Evolutionary conservation across 2,797 vertebrate genomes (phyloP).

Genomic region (Valencia hispanica): DNA sequence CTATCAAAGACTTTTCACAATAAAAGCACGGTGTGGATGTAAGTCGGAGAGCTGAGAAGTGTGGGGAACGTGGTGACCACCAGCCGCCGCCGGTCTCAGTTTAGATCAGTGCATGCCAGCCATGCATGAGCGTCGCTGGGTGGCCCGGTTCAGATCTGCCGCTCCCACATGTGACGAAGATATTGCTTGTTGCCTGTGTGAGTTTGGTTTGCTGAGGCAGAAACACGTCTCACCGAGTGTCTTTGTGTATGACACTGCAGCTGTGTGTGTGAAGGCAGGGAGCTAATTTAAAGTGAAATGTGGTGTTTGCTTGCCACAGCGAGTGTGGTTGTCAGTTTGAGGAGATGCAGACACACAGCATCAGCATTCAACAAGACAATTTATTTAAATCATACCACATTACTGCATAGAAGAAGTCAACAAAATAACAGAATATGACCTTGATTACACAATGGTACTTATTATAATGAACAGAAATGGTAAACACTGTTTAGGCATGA

Average conservation of each 20-base stretch:
- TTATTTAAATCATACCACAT: background rate
- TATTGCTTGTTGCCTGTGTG: background rate
- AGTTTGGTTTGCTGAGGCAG: constrained; percentile 2
- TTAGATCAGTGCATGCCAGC: constrained; percentile 7
- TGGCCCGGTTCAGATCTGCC: background rate
- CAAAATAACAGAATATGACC: background rate
- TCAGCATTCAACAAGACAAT: background rate
- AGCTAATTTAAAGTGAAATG: constrained; percentile 9
- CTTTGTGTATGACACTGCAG: background rate
- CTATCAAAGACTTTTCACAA: background rate
- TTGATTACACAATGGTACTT: background rate
- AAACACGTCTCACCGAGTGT: background rate
- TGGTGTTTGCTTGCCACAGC: background rate
- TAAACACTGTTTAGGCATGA: too few species aligned
- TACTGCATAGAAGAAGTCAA: background rate
- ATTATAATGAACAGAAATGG: too few species aligned
- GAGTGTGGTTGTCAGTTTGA: background rate
- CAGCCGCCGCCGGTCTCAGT: constrained; percentile 1
- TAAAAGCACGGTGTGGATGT: background rate
- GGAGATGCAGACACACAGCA: background rate
- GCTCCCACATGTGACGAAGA: background rate
- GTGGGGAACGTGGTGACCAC: background rate
- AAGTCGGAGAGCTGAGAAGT: background rate
- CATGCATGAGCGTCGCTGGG: background rate
- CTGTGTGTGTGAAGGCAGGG: background rate